Conservation (phyloP, 2,113 vertebrate species). For the Heterocephalus glaber region DNA sequence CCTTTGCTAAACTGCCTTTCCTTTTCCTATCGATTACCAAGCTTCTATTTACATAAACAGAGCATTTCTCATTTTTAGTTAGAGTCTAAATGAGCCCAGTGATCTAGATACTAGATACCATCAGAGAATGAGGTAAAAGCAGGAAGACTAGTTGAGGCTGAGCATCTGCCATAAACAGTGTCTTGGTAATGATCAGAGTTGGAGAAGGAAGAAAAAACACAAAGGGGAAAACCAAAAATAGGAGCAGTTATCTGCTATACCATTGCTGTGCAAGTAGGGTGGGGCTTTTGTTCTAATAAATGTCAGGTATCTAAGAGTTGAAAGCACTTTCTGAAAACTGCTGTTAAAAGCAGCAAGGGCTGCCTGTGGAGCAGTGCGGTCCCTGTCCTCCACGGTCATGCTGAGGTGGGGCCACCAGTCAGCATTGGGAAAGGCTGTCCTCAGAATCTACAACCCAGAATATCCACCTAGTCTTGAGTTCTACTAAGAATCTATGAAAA, state of each 20-base stretch:
- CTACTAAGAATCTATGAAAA: background rate
- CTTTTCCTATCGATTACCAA: background rate
- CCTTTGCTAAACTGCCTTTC: background rate
- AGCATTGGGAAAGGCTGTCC: fast-evolving
- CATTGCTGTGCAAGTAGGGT: background rate
- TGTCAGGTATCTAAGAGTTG: background rate
- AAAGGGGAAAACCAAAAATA: background rate
- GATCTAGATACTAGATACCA: background rate
- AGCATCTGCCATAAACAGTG: background rate
- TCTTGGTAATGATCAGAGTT: background rate
- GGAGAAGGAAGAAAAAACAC: background rate
- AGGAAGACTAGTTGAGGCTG: background rate
- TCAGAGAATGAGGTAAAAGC: background rate
- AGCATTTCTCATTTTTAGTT: slow-evolving; percentile 14
- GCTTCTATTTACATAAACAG: background rate
- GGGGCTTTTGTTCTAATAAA: background rate
- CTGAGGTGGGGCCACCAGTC: background rate
- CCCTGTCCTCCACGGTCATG: background rate
- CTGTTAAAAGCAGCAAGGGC: background rate
- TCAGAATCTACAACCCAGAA: background rate
- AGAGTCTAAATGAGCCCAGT: background rate
- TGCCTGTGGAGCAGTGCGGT: background rate
- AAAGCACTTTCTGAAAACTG: slow-evolving; percentile 30
- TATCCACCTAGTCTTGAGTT: background rate
- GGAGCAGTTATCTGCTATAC: background rate